These are phyloP conservation scores for Tolypeutes matacus DNA, from an alignment of 2,797 vertebrate species.

Conservation along the genomic window DNA sequence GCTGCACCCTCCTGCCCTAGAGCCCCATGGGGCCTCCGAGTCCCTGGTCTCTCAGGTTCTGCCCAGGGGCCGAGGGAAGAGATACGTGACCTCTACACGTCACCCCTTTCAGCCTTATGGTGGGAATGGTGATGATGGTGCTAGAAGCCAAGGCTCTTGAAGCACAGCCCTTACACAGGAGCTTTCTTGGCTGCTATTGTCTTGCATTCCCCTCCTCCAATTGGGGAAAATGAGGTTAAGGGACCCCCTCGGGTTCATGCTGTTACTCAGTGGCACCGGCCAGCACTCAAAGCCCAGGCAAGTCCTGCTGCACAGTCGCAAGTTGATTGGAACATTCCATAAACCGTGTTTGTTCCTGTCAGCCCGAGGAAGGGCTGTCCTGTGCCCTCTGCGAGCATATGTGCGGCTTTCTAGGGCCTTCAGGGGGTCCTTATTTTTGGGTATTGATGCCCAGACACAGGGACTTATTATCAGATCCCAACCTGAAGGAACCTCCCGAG, in stretches of 20 bases:
- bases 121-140: not conserved
- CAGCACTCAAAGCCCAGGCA: not conserved
- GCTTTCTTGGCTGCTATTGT: not conserved
- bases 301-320: fast-evolving
- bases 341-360: fast-evolving
- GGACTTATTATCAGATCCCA: not conserved
- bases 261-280: not conserved
- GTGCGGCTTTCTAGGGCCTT: not conserved
- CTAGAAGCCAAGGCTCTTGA: too few species aligned
- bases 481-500: not conserved
- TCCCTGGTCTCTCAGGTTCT: not conserved
- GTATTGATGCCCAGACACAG: not conserved
- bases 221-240: not conserved
- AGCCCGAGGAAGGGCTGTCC: fast-evolving
- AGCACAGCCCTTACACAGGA: not conserved
- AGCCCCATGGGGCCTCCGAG: not conserved
- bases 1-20: not conserved
- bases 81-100: not conserved
- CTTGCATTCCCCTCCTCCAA: not conserved
- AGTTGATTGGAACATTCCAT: not conserved
- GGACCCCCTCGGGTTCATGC: not conserved
- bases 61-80: not conserved
- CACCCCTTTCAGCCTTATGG: not conserved
- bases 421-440: not conserved
- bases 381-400: not conserved